Evolutionary conservation across 2,113 vertebrate genomes (phyloP), one percentile per base, ranked within the genome.

Genomic region (Numida meleagris): DNA sequence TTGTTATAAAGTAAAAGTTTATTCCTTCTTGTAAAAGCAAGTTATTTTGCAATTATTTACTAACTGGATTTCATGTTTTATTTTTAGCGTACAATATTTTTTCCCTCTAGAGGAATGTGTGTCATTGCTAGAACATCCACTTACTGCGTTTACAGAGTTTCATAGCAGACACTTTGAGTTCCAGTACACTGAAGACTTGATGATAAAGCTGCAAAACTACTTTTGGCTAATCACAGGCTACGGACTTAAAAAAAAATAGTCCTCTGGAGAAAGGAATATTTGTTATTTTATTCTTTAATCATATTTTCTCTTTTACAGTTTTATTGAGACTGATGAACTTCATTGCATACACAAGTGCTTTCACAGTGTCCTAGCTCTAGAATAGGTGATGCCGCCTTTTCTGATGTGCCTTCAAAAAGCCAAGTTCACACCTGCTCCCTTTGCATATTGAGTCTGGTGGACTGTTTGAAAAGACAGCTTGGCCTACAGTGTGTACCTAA

Each of bases 71-170:
- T 94, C 36, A 57, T 63, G 17, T 36, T 95, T 88, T 38, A 31
- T 74, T 89, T 76, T 88, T 63, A 65, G 53, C 12, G n/a, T 67
- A 67, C 75, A 62, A 16, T 53, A 29, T 45, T 92, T 65, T 59
- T 90, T 65, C 38, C 21, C 83, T 90, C 74, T 88, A 46, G 27
- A 80, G 71, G 43, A 4, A 61, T 14, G 20, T 20, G 31, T 63
- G 34, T 19, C 23, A 77, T 59, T 86, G 15, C 38, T 76, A 68
- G 13, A 79, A 90, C n/a, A 80, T 67, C 43, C 59, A 61, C 76
- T 90, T 86, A 70, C 27, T 79, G 62, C 70, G 81, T 92, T 95
- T 89, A 96, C 89, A 92, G 29, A 92, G 12, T 74, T 93, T 95
- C 46, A 46, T 16, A 92, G 25, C 62, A 82, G 48, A 82, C 50